These are phyloP conservation scores for Crepidodera aurea DNA, from an alignment of 2,888 invertebrate species.

Conservation along the genomic window DNA sequence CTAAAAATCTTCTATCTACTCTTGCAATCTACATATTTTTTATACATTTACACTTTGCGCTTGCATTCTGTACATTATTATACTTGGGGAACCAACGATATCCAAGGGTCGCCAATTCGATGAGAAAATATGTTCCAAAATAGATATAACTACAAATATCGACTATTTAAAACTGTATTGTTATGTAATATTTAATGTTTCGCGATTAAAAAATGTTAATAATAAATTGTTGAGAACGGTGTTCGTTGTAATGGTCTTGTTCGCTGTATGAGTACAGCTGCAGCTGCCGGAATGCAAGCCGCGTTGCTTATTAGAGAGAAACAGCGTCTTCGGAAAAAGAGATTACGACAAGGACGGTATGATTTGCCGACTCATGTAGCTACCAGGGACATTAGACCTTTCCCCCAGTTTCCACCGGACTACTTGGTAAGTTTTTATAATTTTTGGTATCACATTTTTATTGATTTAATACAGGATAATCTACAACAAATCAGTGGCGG, in stretches of 20 bases:
- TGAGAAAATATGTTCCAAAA: too few species aligned
- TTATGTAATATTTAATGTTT: neutral
- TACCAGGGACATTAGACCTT: conserved; percentile 85
- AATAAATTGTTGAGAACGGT: neutral
- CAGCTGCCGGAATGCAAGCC: conserved; percentile 85
- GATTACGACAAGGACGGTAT: conserved; percentile 76
- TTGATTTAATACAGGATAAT: too few species aligned
- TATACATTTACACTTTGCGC: conserved; percentile 22
- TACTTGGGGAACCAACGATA: neutral
- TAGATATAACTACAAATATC: too few species aligned
- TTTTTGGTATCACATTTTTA: neutral
- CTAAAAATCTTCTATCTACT: conserved; percentile 9
- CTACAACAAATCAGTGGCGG: too few species aligned
- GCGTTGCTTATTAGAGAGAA: conserved; percentile 91
- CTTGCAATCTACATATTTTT: conserved; percentile 18
- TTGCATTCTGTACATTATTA: neutral
- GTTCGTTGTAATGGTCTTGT: conserved; percentile 15
- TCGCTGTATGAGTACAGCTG: conserved; percentile 62
- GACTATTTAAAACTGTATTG: neutral
- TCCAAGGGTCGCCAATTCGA: too few species aligned
- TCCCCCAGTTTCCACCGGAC: conserved; percentile 84
- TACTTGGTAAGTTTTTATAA: conserved; percentile 56
- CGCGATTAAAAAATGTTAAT: neutral
- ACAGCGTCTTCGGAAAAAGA: conserved; percentile 85
- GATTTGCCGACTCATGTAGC: conserved; percentile 89